A percentile compares a stretch with the other conserved stretches of the same genome.
These are phyloP conservation scores for Barbus barbus DNA, from an alignment of 2,113 vertebrate genomes.

Conservation along the genomic window DNA sequence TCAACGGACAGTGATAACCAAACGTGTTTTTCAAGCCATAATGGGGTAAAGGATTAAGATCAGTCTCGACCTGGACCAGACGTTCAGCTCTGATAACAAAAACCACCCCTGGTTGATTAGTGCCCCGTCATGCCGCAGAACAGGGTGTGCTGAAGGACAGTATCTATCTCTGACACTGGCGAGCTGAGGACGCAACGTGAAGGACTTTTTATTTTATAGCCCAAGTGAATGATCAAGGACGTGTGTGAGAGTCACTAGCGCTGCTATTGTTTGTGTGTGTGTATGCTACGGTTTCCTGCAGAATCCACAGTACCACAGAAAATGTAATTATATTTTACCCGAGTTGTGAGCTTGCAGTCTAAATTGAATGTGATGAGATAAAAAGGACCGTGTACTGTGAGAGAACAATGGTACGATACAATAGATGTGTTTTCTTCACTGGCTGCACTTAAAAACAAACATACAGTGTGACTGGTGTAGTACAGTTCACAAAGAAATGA, in stretches of 20 bases:
- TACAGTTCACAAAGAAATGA: neutral
- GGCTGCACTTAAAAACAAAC: neutral
- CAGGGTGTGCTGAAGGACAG: conserved; percentile 23
- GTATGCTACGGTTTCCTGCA: neutral
- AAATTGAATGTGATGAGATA: conserved; percentile 11
- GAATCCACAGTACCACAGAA: neutral
- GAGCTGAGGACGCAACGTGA: neutral
- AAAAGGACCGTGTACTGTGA: neutral
- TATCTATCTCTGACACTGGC: conserved; percentile 1
- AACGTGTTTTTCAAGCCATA: conserved; percentile 1
- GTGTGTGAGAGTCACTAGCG: neutral
- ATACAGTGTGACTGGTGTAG: neutral
- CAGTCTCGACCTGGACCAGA: conserved; percentile 1
- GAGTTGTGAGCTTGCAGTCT: conserved; percentile 8
- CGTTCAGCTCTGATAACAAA: conserved; percentile 27
- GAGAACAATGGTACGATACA: neutral
- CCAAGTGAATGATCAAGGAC: conserved; percentile 16
- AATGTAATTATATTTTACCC: neutral
- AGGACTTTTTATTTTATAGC: conserved; percentile 18
- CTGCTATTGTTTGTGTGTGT: neutral
- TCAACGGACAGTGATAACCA: conserved; percentile 13
- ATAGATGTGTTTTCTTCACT: neutral
- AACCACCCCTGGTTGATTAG: conserved; percentile 18
- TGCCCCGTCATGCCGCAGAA: conserved; percentile 15
- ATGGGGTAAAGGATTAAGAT: conserved; percentile 26